Evolutionary conservation across 2,888 invertebrate genomes (phyloP).

Genomic region (Idaea aversata): DNA sequence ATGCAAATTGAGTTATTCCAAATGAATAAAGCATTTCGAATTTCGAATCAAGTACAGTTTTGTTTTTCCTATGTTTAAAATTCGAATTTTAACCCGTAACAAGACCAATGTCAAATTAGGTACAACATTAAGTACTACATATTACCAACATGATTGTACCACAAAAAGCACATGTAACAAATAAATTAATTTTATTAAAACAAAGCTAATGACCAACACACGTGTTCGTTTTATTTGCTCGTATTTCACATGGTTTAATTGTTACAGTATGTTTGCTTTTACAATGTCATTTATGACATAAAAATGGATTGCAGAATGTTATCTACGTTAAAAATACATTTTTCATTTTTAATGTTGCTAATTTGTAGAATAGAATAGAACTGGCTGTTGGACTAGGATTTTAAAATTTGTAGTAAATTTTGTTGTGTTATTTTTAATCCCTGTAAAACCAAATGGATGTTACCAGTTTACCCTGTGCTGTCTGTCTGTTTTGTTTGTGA

Average conservation of each 20-base stretch:
- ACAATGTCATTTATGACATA: background rate
- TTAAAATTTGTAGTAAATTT: no score
- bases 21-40: no score
- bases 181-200: constrained; percentile 14
- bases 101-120: background rate
- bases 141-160: background rate
- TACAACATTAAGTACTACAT: background rate
- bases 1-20: no score
- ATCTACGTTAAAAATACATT: constrained; percentile 1
- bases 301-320: background rate
- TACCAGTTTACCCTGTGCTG: no score
- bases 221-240: constrained; percentile 20
- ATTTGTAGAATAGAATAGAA: no score
- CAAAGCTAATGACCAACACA: constrained; percentile 31
- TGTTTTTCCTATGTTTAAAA: background rate
- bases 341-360: constrained; percentile 8
- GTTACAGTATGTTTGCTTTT: constrained; percentile 17
- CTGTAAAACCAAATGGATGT: no score
- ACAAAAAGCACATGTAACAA: constrained; percentile 1
- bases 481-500: no score
- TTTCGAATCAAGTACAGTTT: no score
- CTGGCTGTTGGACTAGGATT: no score
- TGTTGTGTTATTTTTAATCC: no score
- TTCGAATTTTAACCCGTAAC: background rate
- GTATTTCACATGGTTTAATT: constrained; percentile 22